Conservation (phyloP, 2,113 vertebrate species). For the Pseudonaja textilis region DNA sequence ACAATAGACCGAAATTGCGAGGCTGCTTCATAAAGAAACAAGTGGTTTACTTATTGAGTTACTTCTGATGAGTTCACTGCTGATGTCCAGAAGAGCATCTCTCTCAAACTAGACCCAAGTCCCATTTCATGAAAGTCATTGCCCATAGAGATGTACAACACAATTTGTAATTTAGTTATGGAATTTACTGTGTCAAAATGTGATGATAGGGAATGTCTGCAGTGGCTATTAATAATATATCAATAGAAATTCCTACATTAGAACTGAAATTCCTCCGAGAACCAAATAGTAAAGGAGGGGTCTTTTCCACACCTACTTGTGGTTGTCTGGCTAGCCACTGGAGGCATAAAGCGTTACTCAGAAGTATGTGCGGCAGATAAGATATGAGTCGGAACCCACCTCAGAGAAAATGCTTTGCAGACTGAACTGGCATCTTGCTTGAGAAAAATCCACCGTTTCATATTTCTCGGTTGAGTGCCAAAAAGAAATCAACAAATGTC, state of each 20-base stretch:
- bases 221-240: not conserved
- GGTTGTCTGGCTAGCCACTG: not conserved
- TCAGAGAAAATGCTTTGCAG: not conserved
- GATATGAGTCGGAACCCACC: too few relatives aligned
- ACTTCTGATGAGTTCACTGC: not conserved
- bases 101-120: not conserved
- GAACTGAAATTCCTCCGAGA: too few relatives aligned
- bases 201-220: not conserved
- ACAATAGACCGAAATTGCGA: not conserved
- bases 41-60: not conserved
- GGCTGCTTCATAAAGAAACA: not conserved
- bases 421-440: not conserved
- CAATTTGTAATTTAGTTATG: not conserved
- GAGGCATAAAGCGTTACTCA: not conserved
- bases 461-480: not conserved
- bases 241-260: not conserved
- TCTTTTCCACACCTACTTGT: not conserved
- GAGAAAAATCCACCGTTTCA: not conserved
- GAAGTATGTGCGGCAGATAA: not conserved
- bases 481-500: not conserved
- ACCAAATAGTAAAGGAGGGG: not conserved
- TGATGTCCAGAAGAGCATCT: not conserved
- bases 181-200: not conserved
- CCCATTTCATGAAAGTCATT: not conserved
- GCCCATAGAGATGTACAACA: not conserved